Evolutionary conservation across 2,797 vertebrate genomes (phyloP).

Genomic region (Tinamus major): DNA sequence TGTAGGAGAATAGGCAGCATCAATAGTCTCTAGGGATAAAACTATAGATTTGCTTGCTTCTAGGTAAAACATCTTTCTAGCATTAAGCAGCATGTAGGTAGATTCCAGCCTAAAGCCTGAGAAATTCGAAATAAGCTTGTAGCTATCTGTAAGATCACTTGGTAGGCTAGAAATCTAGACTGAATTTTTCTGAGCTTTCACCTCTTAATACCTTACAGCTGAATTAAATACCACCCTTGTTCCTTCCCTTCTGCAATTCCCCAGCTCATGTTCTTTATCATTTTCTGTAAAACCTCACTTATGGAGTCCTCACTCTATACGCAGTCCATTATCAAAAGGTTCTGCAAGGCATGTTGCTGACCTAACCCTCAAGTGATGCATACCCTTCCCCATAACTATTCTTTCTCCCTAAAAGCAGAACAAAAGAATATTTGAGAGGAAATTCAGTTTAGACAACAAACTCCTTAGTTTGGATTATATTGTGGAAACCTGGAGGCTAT

Average conservation of each 20-base stretch:
- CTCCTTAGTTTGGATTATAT: not conserved
- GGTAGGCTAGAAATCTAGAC: not conserved
- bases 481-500: not conserved
- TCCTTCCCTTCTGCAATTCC: not conserved
- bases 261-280: not conserved
- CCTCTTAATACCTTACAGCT: not conserved
- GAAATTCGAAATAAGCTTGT: not conserved
- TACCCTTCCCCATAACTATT: fast-evolving
- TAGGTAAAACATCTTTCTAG: not conserved
- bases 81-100: not conserved
- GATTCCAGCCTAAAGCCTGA: not conserved
- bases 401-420: not conserved
- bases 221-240: not conserved
- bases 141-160: not conserved
- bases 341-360: fast-evolving
- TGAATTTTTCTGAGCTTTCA: fast-evolving
- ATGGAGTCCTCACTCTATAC: not conserved
- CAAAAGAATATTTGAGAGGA: not conserved
- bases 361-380: not conserved
- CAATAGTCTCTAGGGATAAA: not conserved
- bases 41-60: not conserved
- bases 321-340: not conserved
- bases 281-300: not conserved
- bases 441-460: not conserved
- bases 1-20: not conserved